phyloP scores from a whole-genome alignment of 2,888 invertebrate species.

The Acleris literana region DNA sequence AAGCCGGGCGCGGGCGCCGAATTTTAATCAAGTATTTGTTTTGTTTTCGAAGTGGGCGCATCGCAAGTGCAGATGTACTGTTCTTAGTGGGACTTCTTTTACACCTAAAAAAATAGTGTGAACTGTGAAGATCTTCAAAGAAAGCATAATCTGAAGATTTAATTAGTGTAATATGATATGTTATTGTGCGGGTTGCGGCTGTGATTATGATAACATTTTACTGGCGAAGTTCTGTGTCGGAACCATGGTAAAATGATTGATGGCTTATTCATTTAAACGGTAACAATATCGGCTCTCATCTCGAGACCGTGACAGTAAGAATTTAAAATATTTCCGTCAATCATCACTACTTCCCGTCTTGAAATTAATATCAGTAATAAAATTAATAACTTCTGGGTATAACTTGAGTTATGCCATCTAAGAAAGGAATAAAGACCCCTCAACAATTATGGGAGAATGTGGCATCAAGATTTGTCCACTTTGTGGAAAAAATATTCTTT shows the following conservation, averaged over 20 bases:
- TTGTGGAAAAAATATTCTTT: constrained; percentile 73
- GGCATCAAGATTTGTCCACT: constrained; percentile 70
- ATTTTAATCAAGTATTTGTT: no score
- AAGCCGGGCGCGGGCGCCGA: no score
- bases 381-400: constrained; percentile 9
- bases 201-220: constrained; percentile 25
- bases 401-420: constrained; percentile 60
- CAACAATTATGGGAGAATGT: constrained; percentile 73
- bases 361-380: background rate
- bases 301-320: background rate
- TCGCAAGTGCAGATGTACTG: no score
- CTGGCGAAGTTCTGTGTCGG: constrained; percentile 14
- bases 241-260: background rate
- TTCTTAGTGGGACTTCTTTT: no score
- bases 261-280: background rate
- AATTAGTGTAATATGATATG: constrained; percentile 12
- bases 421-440: constrained; percentile 59
- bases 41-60: no score
- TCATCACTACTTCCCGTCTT: background rate
- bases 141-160: background rate
- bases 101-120: no score
- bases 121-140: no score
- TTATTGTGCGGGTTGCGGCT: constrained; percentile 16
- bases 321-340: background rate
- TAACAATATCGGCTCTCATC: background rate